Base-by-base conservation (phyloP, 2,888 invertebrate species). In the Malachius bipustulatus region DNA sequence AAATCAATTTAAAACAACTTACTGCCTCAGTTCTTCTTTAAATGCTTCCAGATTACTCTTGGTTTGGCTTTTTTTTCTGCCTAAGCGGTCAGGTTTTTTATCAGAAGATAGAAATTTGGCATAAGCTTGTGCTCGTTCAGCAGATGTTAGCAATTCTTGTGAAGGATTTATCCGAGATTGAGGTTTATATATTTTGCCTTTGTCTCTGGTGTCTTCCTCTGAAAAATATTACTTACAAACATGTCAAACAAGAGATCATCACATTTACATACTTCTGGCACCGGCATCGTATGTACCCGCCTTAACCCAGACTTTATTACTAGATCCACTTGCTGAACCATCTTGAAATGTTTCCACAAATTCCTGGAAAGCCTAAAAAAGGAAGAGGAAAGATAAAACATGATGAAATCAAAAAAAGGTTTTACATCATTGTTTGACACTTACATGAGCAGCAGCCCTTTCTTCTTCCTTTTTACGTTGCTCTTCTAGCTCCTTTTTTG, bases 311-410 rank as follows among this genome's bases (percentile, higher is more conserved):
- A 94, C 82, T 66, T 94, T 96, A n/a, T n/a, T n/a, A 35, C 52
- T 50, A 4, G 79, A 74, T 10, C 82, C 77, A 49, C 73, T 73
- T 34, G 75, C 73, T 1, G 84, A 81, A 0, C 77, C 75, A 48
- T 91, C 91, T 72, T 91, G 89, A 64, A 97, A 97, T 4, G 93
- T 90, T 47, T 90, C 91, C 28, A 96, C 89, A 71, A 96, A 97
- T 60, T 96, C 94, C 69, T 94, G 87, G 62, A 91, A 96, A 1
- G 87, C 93, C 81, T 83, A 50, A 34, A 57, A 51, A 32, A 32
- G 2, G 12, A 35, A n/a, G n/a, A n/a, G n/a, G n/a, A n/a, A n/a
- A n/a, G n/a, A n/a, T n/a, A n/a, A n/a, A n/a, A n/a, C n/a, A n/a
- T n/a, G n/a, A n/a, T n/a, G n/a, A n/a, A n/a, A n/a, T n/a, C n/a